phyloP scores from a whole-genome alignment of 1,140 invertebrate genomes.

The Bombus superbus region DNA sequence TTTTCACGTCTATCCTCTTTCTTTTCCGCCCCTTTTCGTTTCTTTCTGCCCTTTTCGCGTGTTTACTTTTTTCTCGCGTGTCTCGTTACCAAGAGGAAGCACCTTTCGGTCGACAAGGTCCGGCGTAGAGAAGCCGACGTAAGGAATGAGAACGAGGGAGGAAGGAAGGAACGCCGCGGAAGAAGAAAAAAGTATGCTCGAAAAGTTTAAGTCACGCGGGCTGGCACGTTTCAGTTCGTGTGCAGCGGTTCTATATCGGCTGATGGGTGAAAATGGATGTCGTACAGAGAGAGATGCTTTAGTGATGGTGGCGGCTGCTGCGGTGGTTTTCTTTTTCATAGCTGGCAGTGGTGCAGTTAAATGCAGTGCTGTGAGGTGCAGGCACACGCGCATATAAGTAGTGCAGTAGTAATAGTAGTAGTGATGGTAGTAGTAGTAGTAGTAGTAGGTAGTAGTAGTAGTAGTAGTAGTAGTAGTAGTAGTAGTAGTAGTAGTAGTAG shows the following conservation, averaged over 20 bases:
- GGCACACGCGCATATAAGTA: constrained; percentile 69
- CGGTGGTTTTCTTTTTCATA: constrained; percentile 68
- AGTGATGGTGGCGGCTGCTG: constrained; percentile 61
- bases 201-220: constrained; percentile 41
- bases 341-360: constrained; percentile 70
- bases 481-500: constrained; percentile 31
- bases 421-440: constrained; percentile 44
- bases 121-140: neutral
- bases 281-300: constrained; percentile 52
- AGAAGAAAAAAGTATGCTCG: neutral
- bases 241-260: constrained; percentile 40
- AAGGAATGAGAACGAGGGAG: neutral
- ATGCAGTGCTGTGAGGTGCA: constrained; percentile 72
- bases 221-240: constrained; percentile 24
- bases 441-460: constrained; percentile 30
- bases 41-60: neutral
- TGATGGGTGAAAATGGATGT: constrained; percentile 64
- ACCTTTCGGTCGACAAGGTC: constrained; percentile 14
- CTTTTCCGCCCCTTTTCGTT: neutral
- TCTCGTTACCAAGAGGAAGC: constrained; percentile 10
- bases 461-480: constrained; percentile 25
- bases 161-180: neutral
- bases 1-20: neutral
- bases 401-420: constrained; percentile 66
- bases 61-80: neutral